Conservation (phyloP, 1,140 invertebrate genomes). For the Ptiloglossa arizonensis region DNA sequence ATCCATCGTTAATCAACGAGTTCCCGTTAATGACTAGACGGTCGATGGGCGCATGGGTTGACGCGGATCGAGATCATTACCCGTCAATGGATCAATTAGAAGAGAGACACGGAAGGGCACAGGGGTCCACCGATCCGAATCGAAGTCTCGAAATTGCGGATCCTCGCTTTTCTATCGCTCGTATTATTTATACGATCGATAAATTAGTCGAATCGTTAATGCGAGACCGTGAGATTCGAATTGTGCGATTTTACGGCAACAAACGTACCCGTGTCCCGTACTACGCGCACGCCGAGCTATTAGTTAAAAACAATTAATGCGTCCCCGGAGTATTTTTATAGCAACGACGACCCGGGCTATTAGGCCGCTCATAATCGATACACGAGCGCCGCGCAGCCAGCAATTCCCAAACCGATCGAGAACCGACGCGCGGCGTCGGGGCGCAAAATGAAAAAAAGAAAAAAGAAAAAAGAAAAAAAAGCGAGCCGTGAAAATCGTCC, state of each 20-base stretch:
- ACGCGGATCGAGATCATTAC: conserved; percentile 6
- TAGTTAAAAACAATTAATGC: conserved; percentile 40
- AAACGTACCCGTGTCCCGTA: background rate
- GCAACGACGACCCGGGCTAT: background rate
- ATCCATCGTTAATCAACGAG: conserved; percentile 1
- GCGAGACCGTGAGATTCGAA: background rate
- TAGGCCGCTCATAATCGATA: conserved; percentile 11
- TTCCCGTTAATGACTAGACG: conserved; percentile 10
- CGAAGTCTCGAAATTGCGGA: background rate
- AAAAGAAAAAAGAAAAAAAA: too few relatives aligned
- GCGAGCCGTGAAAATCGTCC: background rate
- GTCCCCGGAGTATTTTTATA: conserved; percentile 37
- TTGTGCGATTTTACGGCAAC: background rate
- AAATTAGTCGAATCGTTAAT: conserved; percentile 28
- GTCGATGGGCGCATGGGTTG: background rate
- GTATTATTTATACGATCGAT: conserved; percentile 26
- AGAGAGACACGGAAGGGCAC: background rate
- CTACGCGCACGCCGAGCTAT: background rate
- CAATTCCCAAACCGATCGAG: background rate
- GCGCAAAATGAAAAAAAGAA: too few relatives aligned
- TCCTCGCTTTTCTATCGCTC: background rate
- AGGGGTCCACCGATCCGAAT: too few relatives aligned
- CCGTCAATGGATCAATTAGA: conserved; percentile 19
- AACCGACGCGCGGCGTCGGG: too few relatives aligned
- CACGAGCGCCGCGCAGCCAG: background rate